Evolutionary conservation across 1,140 invertebrate species (phyloP), one percentile per base, ranked within the genome.

Genomic region (Drosophila truncata): DNA sequence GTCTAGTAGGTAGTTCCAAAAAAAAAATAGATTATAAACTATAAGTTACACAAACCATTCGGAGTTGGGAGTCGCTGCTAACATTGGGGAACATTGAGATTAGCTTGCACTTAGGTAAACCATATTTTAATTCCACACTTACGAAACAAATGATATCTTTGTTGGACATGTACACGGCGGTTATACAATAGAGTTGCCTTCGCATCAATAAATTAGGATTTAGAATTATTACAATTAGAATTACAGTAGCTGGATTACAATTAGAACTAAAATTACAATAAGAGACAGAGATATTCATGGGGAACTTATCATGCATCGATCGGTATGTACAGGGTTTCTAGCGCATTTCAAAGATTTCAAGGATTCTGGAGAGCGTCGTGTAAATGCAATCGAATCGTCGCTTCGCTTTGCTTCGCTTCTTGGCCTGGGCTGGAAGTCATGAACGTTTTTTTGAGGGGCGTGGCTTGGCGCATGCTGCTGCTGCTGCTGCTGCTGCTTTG

Each of bases 41-140:
- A 67, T 23, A 67, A 55, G 47, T 66, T 57, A 58, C 25, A 70
- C 62, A 72, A 72, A 72, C 66, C 69, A 59, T 72, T 39, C 14
- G 29, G 50, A 54, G 62, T 44, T 41, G 44, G 69, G 69, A 23
- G 65, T 52, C 33, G 33, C 44, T 73, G 65, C 66, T 67, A 44
- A 46, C 39, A n/a, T n/a, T n/a, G n/a, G 69, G 69, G 67, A 79
- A 82, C 50, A 82, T 59, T 66, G 81, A 81, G 83, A 77, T 82
- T 83, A 47, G 64, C 49, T 87, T 76, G 74, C 47, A 67, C 70
- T 88, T 77, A 73, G 42, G 42, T 70, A 83, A 87, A 87, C 67
- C 75, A 87, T 77, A 88, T 62, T 86, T 80, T 72, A 82, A 83
- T 86, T 87, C 70, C 76, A 86, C 80, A 83, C 84, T 88, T 88